Conservation (phyloP, 1,140 invertebrate genomes). For the Eumeta japonica region DNA sequence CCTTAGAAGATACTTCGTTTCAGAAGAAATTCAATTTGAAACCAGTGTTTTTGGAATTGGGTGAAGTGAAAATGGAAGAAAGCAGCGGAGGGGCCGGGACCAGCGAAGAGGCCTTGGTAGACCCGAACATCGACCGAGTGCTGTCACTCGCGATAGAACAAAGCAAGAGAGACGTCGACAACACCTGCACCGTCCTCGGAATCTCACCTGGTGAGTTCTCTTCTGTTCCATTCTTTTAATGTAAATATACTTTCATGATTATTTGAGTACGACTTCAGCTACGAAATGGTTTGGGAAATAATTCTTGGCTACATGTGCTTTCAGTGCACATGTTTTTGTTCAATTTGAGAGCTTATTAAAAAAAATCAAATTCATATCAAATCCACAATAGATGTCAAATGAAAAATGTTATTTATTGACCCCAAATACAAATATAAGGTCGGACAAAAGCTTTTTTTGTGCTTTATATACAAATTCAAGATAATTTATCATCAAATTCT, state of each 20-base stretch:
- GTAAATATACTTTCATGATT: background rate
- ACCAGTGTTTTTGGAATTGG: conserved; percentile 62
- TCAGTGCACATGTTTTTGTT: no score
- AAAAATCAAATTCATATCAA: no score
- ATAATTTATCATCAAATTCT: no score
- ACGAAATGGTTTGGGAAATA: no score
- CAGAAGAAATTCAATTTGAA: conserved; percentile 78
- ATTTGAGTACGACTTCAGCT: no score
- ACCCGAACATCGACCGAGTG: conserved; percentile 78
- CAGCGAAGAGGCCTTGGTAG: conserved; percentile 62
- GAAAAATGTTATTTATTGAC: no score
- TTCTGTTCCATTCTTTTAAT: background rate
- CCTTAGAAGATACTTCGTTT: conserved; percentile 78
- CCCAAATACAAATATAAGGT: no score
- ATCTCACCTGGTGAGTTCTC: conserved; percentile 79
- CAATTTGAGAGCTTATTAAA: no score
- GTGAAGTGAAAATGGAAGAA: conserved; percentile 61
- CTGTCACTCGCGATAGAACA: conserved; percentile 83
- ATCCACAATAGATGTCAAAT: no score
- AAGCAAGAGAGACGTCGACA: conserved; percentile 79
- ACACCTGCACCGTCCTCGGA: conserved; percentile 77
- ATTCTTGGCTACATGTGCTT: no score
- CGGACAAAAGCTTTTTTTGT: no score
- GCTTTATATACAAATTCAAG: no score
- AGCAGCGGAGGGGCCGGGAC: conserved; percentile 42